Evolutionary conservation across 1,140 invertebrate species (phyloP).

Genomic region (Diorhabda sublineata): DNA sequence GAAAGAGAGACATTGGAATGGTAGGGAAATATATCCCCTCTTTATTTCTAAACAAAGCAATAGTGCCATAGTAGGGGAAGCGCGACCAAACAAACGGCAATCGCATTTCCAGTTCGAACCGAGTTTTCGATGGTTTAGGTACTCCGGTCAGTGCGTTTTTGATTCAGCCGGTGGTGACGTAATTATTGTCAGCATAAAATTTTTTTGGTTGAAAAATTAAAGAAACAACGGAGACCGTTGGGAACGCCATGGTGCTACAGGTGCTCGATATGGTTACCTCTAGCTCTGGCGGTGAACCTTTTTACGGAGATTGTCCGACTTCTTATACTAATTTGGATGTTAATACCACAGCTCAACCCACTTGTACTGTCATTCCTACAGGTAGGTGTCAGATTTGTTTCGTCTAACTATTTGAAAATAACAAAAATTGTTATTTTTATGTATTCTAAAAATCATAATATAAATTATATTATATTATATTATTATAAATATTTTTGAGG

Average conservation of each 20-base stretch:
- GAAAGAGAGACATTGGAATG: neutral
- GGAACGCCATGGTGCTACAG: slow-evolving; percentile 47
- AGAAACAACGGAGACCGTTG: slow-evolving; percentile 41
- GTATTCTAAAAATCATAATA: neutral
- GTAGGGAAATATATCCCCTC: neutral
- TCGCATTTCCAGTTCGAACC: slow-evolving; percentile 18
- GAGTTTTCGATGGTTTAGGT: neutral
- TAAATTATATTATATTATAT: no score
- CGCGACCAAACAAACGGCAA: slow-evolving; percentile 19
- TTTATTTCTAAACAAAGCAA: neutral
- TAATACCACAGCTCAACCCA: slow-evolving; percentile 42
- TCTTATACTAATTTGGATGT: slow-evolving; percentile 46
- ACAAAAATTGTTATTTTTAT: slow-evolving; percentile 7
- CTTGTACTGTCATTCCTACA: slow-evolving; percentile 45
- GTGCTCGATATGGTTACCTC: slow-evolving; percentile 44
- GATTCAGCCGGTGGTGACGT: slow-evolving; percentile 38
- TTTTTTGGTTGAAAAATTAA: slow-evolving; percentile 16
- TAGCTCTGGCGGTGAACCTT: slow-evolving; percentile 41
- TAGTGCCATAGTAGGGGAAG: slow-evolving; percentile 3
- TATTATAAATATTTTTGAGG: neutral
- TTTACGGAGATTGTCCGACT: slow-evolving; percentile 47
- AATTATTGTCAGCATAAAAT: slow-evolving; percentile 17
- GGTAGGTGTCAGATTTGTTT: slow-evolving; percentile 24
- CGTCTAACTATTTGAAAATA: no score
- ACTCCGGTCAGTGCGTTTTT: slow-evolving; percentile 7